phyloP scores from a whole-genome alignment of 1,140 invertebrate species.

The Polypedilum pembai region DNA sequence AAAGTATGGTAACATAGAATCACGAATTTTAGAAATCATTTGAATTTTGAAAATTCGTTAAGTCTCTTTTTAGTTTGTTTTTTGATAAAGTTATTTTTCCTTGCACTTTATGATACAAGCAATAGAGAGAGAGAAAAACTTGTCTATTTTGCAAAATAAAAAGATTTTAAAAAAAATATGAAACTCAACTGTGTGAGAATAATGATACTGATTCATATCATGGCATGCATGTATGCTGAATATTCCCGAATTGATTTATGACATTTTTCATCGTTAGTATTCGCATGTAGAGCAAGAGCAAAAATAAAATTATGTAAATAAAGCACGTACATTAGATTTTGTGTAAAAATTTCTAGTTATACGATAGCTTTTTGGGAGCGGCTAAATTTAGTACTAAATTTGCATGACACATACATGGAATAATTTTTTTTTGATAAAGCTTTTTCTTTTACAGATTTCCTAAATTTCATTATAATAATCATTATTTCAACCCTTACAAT shows the following conservation, averaged over 20 bases:
- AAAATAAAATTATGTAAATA: constrained; percentile 24
- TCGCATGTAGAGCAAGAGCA: background rate
- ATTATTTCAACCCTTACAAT: too few relatives aligned
- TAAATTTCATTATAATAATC: too few relatives aligned
- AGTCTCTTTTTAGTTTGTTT: too few relatives aligned
- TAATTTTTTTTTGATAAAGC: too few relatives aligned
- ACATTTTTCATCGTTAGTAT: background rate
- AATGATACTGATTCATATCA: background rate
- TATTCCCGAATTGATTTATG: constrained; percentile 25
- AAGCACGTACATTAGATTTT: constrained; percentile 22
- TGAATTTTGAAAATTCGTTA: too few relatives aligned
- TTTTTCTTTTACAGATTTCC: too few relatives aligned
- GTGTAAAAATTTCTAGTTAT: background rate
- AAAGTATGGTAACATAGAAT: too few relatives aligned
- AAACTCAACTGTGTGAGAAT: background rate
- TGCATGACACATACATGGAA: too few relatives aligned
- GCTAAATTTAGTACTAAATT: too few relatives aligned
- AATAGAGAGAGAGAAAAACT: background rate
- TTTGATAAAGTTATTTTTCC: too few relatives aligned
- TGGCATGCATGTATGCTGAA: background rate
- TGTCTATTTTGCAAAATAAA: background rate
- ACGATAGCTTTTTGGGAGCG: too few relatives aligned
- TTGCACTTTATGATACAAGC: background rate
- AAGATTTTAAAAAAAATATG: background rate
- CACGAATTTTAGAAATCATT: too few relatives aligned